A percentile compares a stretch with the other conserved stretches of the same genome.
phyloP scores from a whole-genome alignment of 2,113 vertebrate genomes.

The Eulemur macaco region DNA sequence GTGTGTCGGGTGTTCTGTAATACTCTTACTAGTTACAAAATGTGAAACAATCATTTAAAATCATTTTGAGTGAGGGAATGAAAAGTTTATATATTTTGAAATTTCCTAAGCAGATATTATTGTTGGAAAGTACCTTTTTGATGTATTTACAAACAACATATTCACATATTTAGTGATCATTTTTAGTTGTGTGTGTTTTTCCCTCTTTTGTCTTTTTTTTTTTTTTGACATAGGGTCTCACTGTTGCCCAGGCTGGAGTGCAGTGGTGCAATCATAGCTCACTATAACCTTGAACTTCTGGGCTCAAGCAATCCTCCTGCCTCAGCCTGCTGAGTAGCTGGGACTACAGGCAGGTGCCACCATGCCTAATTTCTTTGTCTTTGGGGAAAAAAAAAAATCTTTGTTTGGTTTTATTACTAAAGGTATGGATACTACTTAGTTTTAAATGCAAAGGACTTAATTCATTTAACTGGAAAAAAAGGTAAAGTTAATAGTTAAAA shows the following conservation, averaged over 20 bases:
- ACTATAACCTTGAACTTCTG: no score
- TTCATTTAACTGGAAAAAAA: neutral
- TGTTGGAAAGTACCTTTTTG: constrained; percentile 11
- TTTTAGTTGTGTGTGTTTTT: neutral
- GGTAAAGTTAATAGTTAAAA: neutral
- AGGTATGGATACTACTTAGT: constrained; percentile 2
- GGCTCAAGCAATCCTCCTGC: no score
- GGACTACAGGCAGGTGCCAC: no score
- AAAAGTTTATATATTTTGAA: constrained; percentile 3
- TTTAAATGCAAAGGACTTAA: constrained; percentile 23
- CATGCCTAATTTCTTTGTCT: neutral
- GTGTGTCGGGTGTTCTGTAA: neutral
- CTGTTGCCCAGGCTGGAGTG: no score
- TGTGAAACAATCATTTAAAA: neutral
- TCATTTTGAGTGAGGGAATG: neutral
- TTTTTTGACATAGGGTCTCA: no score
- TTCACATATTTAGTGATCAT: constrained; percentile 1
- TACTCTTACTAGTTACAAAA: neutral
- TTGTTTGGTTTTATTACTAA: constrained; percentile 27
- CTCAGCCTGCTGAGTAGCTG: no score
- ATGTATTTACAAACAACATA: neutral
- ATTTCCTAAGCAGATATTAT: constrained; percentile 14
- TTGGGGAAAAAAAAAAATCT: neutral
- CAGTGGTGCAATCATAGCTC: no score
- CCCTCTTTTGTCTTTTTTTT: neutral